Evolutionary conservation across 1,140 invertebrate species (phyloP), one percentile per base, ranked within the genome.

Genomic region (Galleria mellonella): DNA sequence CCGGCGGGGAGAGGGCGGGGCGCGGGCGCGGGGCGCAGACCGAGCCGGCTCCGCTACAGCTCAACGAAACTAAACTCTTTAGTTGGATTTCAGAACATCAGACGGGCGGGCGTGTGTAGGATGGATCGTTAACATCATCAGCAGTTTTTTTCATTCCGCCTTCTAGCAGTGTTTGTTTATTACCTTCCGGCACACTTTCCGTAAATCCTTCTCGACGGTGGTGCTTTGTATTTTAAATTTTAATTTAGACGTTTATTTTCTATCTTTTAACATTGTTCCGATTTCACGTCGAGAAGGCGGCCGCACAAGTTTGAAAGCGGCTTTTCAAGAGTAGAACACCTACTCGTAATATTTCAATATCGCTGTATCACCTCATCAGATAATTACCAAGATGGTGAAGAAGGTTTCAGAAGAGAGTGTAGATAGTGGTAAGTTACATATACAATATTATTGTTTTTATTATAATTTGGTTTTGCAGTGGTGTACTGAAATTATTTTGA

Each of bases 31-130:
- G 50, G 62, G 47, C 31, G 52, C 44, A 62, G 64, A 50, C 42
- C 58, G 57, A 68, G 60, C 65, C 74, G 72, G 72, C 67, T 67
- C 57, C 50, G 49, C 14, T 17, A 13, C 49, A 36, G 55, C 49
- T n/a, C n/a, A n/a, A n/a, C n/a, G n/a, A n/a, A n/a, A n/a, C 56
- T 36, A 42, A 47, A 50, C 48, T 72, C 72, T 39, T 70, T 71
- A 85, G 82, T 85, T 85, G 82, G 82, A 85, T 85, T 85, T 83
- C 55, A 85, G 82, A 85, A 85, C 82, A 85, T 82, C 82, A 72
- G 72, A 77, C 67, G 78, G 82, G 82, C 82, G 78, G 82, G 82
- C 78, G 78, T 85, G 82, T 81, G 62, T 75, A 83, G 78, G 56
- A 85, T 85, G 82, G 82, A 85, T 76, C 75, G 82, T 63, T 85